Evolutionary conservation across 2,113 vertebrate genomes (phyloP), one percentile per base, ranked within the genome.

Genomic region (Pandion haliaetus): DNA sequence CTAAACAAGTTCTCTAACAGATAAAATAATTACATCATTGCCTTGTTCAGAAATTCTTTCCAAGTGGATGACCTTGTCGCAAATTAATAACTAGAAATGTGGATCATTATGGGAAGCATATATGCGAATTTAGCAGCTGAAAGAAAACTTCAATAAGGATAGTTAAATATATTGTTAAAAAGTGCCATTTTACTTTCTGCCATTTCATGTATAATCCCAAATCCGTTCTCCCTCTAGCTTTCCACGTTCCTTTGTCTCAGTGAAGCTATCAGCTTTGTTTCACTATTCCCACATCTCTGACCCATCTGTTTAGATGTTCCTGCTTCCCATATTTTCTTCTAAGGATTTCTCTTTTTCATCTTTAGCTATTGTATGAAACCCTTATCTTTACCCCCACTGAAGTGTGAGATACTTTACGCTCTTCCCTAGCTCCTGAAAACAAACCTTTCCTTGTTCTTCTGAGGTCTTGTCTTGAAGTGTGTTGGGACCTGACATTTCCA

Each of bases 21-120:
- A 81, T 7, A 92, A 93, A 81, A 71, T 84, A 91, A 93, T 92
- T 81, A 88, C 69, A 76, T 93, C 31, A 49, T 94, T 82, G 44
- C 65, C 62, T 85, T 81, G 25, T 62, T 95, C 73, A 87, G 73
- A 89, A 95, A 71, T 76, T 76, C 31, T 79, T 95, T 91, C 79
- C 69, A 79, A 84, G 62, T 65, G 26, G 36, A 26, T 95, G 86
- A 95, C 88, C 73, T 93, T 84, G 57, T 79, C 23, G 5, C 50
- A 79, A 86, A 34, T 92, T 84, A 91, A 62, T 86, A 94, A 91
- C 36, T 52, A 87, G 73, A 82, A 88, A 76, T 45, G 34, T 76
- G 69, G 52, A 96, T 91, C 65, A 54, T 62, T 57, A 40, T 62
- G 69, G 67, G 55, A 95, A 92, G 54, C 59, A n/a, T 59, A 69